Evolutionary conservation across 2,888 invertebrate species (phyloP), one percentile per base, ranked within the genome.

Genomic region (Drosophila prostipennis): DNA sequence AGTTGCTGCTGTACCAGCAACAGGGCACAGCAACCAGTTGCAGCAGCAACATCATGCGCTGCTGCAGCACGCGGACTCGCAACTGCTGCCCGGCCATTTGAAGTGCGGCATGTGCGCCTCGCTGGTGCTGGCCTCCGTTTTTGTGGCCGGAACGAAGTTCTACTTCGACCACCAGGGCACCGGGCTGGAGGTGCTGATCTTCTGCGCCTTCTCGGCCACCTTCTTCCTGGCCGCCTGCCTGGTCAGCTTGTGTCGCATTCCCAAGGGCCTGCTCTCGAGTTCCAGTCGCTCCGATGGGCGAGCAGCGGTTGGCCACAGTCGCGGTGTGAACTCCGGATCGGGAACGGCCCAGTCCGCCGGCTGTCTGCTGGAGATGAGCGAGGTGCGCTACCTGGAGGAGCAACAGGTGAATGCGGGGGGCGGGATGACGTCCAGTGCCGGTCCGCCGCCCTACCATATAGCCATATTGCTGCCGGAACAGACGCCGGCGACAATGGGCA

Each of bases 401-500:
- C 69, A 71, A 5, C 75, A 67, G 52, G 69, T 68, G 54, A 54
- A 70, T n/a, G 57, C 77, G 58, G 46, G 29, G 46, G 46, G 29
- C 29, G 73, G 82, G 32, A 39, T 37, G 32, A 72, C 77, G 29
- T 83, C 90, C 26, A 84, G 84, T 14, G 89, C 90, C 37, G 91
- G 92, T 6, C 95, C 96, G 19, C 96, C 96, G n/a, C 96, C 96
- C 10, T 96, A 96, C 93, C 96, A 96, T 92, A 95, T 96, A 92
- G 96, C 96, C 42, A 95, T 96, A 85, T 92, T 96, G 78, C 94
- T 96, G 89, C 95, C 96, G 59, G 94, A 94, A 19, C 84, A 87
- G 56, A 84, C 89, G 16, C 68, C 80, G 53, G 71, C 88, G 48
- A 74, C 74, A 23, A 46, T 83, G 76, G 88, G 79, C 39, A 88